Conservation (phyloP, 1,140 invertebrate genomes). For the Ylistrum balloti region DNA sequence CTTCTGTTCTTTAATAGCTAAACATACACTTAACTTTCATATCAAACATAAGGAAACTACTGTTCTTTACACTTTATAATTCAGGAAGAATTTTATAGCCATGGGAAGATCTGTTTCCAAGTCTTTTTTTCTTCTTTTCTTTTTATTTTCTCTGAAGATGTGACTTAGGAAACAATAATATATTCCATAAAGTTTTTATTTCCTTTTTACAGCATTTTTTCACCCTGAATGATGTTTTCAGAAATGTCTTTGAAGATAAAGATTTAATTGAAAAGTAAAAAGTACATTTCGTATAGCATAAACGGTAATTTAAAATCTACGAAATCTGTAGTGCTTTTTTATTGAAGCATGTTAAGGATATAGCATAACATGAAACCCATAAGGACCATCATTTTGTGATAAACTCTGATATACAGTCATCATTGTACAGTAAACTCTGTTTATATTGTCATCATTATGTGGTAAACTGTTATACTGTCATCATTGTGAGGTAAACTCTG, state of each 20-base stretch:
- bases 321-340: not conserved
- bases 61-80: not conserved
- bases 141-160: conserved; percentile 7
- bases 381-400: no score
- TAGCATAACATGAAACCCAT: not conserved
- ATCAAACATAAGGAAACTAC: not conserved
- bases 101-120: not conserved
- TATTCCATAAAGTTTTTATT: conserved; percentile 20
- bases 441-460: no score
- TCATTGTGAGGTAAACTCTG: no score
- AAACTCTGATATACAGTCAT: no score
- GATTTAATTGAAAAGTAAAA: not conserved
- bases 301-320: not conserved
- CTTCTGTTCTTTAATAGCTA: not conserved
- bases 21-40: not conserved
- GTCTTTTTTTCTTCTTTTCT: not conserved
- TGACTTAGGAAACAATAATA: not conserved
- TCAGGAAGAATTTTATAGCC: not conserved
- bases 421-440: no score
- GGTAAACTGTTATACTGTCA: no score
- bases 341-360: not conserved
- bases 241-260: conserved; percentile 27
- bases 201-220: conserved; percentile 8
- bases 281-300: conserved; percentile 1
- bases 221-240: not conserved